Evolutionary conservation across 2,113 vertebrate species (phyloP).

Genomic region (Cygnus buccinator): DNA sequence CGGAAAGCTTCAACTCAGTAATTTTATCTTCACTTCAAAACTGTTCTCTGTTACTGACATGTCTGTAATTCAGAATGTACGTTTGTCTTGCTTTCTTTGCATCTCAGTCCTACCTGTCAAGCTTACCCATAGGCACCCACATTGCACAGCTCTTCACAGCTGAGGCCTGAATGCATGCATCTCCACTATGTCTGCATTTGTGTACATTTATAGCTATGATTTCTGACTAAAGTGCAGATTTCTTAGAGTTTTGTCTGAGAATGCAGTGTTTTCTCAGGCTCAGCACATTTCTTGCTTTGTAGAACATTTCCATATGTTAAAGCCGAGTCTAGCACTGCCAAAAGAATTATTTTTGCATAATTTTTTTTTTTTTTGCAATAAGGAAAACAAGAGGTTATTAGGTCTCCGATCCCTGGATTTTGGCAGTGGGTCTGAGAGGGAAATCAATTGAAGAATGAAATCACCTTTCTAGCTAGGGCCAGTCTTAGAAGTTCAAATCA

Average conservation of each 20-base stretch:
- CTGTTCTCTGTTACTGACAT: not conserved
- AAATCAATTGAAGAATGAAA: not conserved
- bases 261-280: not conserved
- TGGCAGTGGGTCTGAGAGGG: not conserved
- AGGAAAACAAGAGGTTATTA: not conserved
- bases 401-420: not conserved
- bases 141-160: not conserved
- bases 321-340: not conserved
- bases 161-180: not conserved
- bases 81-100: not conserved
- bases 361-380: not conserved
- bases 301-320: not conserved
- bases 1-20: not conserved
- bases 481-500: not conserved
- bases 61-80: not conserved
- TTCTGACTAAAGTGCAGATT: not conserved
- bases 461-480: not conserved
- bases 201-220: not conserved
- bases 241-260: not conserved
- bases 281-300: not conserved
- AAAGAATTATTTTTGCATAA: not conserved
- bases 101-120: not conserved
- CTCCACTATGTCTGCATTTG: not conserved
- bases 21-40: not conserved
- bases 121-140: not conserved